phyloP scores from a whole-genome alignment of 1,140 invertebrate species.

The Lepidurus arcticus region DNA sequence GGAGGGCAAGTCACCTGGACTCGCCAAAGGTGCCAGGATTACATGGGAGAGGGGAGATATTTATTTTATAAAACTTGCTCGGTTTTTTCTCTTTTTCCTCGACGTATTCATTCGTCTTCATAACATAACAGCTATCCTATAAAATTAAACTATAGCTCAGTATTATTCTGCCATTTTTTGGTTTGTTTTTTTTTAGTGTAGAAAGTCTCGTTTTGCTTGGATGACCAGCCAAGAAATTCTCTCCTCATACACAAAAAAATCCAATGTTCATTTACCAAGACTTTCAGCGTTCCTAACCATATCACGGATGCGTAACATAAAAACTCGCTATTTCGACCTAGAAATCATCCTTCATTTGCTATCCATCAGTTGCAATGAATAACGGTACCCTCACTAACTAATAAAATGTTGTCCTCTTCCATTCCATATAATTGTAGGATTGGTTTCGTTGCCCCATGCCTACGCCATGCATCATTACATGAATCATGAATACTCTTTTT shows the following conservation, averaged over 20 bases:
- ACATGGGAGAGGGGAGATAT: neutral
- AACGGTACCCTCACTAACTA: neutral
- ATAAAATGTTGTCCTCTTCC: neutral
- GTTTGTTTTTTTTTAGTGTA: neutral
- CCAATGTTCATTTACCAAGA: neutral
- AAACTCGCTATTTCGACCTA: conserved; percentile 5
- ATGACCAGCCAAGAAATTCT: conserved; percentile 8
- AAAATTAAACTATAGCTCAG: neutral
- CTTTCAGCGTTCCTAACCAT: neutral
- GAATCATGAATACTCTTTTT: neutral
- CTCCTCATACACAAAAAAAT: neutral
- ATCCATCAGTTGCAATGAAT: neutral
- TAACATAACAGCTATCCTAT: neutral
- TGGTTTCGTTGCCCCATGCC: neutral
- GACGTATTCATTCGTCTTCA: neutral
- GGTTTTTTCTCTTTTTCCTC: neutral
- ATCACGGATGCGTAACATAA: conserved; percentile 15
- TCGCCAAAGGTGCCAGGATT: neutral
- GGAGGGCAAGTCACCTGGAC: conserved; percentile 16
- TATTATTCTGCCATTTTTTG: neutral
- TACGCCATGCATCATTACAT: neutral
- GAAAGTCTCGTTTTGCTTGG: neutral
- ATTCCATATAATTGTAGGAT: neutral
- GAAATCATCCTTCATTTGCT: neutral
- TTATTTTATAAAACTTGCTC: neutral